Evolutionary conservation across 2,113 vertebrate genomes (phyloP).

Genomic region (Benitochromis conjunctus): DNA sequence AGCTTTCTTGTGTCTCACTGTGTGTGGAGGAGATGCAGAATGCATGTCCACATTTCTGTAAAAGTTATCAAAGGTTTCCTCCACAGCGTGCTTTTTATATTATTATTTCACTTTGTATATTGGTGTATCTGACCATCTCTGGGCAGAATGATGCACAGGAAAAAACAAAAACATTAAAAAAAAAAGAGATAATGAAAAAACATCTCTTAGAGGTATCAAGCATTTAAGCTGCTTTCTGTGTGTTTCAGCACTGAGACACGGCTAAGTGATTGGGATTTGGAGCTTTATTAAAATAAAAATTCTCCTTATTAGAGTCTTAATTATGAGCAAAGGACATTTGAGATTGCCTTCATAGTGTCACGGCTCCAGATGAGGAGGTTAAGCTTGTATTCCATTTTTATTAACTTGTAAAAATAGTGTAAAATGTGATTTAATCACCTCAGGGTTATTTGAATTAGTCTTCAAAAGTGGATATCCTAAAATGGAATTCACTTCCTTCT

Average conservation of each 20-base stretch:
- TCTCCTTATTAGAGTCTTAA: not conserved
- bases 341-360: not conserved
- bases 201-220: not conserved
- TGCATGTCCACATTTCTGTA: not conserved
- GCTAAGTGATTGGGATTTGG: not conserved
- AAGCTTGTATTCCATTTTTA: not conserved
- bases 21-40: not conserved
- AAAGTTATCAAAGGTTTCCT: not conserved
- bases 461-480: not conserved
- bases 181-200: not conserved
- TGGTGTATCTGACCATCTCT: not conserved
- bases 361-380: not conserved
- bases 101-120: not conserved
- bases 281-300: not conserved
- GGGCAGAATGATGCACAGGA: not conserved
- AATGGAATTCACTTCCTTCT: not conserved
- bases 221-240: not conserved
- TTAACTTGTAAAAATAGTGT: not conserved
- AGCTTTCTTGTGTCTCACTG: not conserved
- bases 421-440: not conserved
- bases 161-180: no score
- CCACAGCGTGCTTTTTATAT: not conserved
- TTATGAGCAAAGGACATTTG: not conserved
- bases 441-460: not conserved
- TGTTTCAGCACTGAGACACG: not conserved